Conservation (phyloP, 2,797 vertebrate species). For the Meda fulgida region DNA sequence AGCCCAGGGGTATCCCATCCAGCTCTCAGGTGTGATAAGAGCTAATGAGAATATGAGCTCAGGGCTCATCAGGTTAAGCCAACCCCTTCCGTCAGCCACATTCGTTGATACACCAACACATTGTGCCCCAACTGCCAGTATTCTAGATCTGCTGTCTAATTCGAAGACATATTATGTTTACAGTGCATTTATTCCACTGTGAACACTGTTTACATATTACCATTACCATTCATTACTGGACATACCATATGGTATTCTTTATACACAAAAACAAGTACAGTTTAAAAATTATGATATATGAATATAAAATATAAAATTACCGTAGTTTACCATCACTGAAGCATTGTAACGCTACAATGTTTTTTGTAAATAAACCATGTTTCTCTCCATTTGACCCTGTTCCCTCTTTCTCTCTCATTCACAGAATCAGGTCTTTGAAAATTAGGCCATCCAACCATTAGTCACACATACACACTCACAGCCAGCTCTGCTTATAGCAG, state of each 20-base stretch:
- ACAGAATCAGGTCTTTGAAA: conserved; percentile 52
- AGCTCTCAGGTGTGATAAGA: conserved; percentile 47
- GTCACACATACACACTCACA: conserved; percentile 53
- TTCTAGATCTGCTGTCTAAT: not conserved
- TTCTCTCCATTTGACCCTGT: conserved; percentile 11
- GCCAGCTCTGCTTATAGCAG: conserved; percentile 18
- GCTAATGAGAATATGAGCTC: conserved; percentile 58
- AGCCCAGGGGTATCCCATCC: conserved; percentile 45
- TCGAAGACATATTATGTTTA: not conserved
- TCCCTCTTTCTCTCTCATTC: conserved; percentile 25
- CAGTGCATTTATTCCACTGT: not conserved
- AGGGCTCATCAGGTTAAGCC: conserved; percentile 36
- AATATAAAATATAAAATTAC: not conserved
- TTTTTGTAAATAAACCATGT: not conserved
- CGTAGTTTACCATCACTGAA: not conserved
- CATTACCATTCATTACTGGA: too few relatives aligned
- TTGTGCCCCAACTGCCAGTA: not conserved
- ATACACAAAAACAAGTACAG: not conserved
- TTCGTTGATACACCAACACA: conserved; percentile 22
- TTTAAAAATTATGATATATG: not conserved
- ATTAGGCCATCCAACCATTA: conserved; percentile 57
- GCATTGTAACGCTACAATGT: not conserved
- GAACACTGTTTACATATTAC: not conserved
- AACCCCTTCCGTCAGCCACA: conserved; percentile 42
- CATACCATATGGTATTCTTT: too few relatives aligned